Base-by-base conservation (phyloP, 2,888 invertebrate genomes). In the Eueremaeus valkanovi region DNA sequence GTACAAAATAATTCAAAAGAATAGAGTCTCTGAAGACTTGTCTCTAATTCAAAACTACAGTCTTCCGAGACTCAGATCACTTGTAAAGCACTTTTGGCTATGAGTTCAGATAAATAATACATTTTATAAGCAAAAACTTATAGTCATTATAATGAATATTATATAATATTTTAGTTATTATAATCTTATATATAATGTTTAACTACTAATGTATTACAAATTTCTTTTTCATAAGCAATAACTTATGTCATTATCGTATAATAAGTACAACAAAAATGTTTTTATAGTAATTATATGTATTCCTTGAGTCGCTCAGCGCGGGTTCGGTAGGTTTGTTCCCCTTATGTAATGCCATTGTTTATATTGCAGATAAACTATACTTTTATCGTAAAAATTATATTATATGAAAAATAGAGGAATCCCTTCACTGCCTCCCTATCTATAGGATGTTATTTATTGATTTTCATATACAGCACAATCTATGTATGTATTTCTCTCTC, bases 391-490 rank as follows among this genome's bases (percentile, higher is more conserved):
- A 45, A 45, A 45, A 45, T 45, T 45, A 45, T 45, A 45, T 45
- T 55, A 55, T 42, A 9, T 45, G 16, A 45, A 45, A 45, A 13
- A 18, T 45, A 16, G 36, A 16, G n/a, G 45, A 6, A 45, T 45
- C 45, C 45, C 45, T 6, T 45, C 45, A 45, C 8, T 13, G 45
- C 2, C 16, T 45, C 16, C 16, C 45, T n/a, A n/a, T n/a, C n/a
- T n/a, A 55, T 55, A 16, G 9, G 21, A 51, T 51, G 51, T 51
- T 51, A 51, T 51, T 51, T 55, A 55, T 55, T 55, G 55, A 55
- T 55, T 55, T 55, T n/a, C n/a, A n/a, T n/a, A n/a, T n/a, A n/a
- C n/a, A n/a, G n/a, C n/a, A n/a, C n/a, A n/a, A n/a, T n/a, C n/a
- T n/a, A n/a, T 55, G 24, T 55, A 2, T 45, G 45, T 45, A 45